Evolutionary conservation across 2,113 vertebrate species (phyloP), one percentile per base, ranked within the genome.

Genomic region (Thamnophis sirtalis): DNA sequence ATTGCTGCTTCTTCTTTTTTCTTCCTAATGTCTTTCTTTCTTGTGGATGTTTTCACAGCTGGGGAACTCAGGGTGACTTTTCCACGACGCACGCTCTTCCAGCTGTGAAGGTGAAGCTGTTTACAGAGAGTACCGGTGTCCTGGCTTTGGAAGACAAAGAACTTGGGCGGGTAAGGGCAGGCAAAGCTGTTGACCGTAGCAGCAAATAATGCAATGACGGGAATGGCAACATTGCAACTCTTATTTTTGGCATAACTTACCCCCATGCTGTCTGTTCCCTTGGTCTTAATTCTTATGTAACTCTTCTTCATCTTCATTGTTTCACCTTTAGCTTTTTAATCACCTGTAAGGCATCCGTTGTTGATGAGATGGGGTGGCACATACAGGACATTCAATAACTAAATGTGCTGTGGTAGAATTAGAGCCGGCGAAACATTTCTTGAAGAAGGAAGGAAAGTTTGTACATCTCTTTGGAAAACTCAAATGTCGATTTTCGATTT

Each of bases 1-100:
- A 24, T 60, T 60, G 86, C 5, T 38, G 22, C 0, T 68, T 10
- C 63, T 68, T 0, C 28, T 68, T 68, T 8, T 0, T 4, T 73
- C 0, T 3, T 68, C 56, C 88, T 92, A 92, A 94, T 3, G 43
- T 5, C 92, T 68, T 93, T 5, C 92, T 68, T 93, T 49, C 89
- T 73, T 96, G 28, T 95, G 89, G 11, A 96, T 96, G 85, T 95
- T 96, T 97, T 98, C 96, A 93, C 98, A 99, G 99, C 80, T 99
- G 99, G 99, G 99, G 99, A 11, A 99, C 99, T 92, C 99, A 99
- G 97, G 99, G 99, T 33, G 99, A 99, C 96, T 99, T 99, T 97
- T 98, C 98, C 0, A 99, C 99, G 11, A 99, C 99, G 7, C 99
- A 99, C 0, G 99, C 99, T 0, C 97, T 99, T 87, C 99, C 99